These are phyloP conservation scores for Athetis lepigone DNA, from an alignment of 2,888 invertebrate genomes.

Conservation along the genomic window DNA sequence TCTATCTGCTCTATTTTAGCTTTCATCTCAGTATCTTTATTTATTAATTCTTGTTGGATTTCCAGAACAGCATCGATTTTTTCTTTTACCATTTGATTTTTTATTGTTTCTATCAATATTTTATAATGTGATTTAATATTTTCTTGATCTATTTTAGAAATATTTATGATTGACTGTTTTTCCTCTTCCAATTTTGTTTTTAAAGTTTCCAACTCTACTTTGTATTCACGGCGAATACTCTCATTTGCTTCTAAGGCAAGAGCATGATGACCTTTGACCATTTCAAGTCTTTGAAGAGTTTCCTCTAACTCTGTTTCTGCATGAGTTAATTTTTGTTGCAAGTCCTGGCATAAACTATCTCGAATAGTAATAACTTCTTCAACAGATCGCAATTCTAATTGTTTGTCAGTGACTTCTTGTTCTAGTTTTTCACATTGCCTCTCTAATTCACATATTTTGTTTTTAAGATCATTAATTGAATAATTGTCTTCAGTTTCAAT, in stretches of 20 bases:
- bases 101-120: slow-evolving; percentile 77
- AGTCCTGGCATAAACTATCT: slow-evolving; percentile 85
- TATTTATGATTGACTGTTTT: slow-evolving; percentile 80
- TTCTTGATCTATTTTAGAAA: slow-evolving; percentile 82
- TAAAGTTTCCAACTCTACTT: slow-evolving; percentile 83
- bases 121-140: slow-evolving; percentile 80
- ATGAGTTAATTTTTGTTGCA: slow-evolving; percentile 83
- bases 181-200: slow-evolving; percentile 87
- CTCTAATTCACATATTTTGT: slow-evolving; percentile 76
- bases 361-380: slow-evolving; percentile 86
- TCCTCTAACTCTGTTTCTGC: slow-evolving; percentile 81
- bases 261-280: slow-evolving; percentile 88
- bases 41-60: slow-evolving; percentile 76
- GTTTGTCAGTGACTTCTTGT: slow-evolving; percentile 82
- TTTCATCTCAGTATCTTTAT: slow-evolving; percentile 84
- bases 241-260: slow-evolving; percentile 88
- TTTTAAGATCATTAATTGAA: slow-evolving; percentile 70
- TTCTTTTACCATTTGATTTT: slow-evolving; percentile 79
- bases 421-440: slow-evolving; percentile 81
- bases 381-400: slow-evolving; percentile 82
- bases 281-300: slow-evolving; percentile 85
- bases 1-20: slow-evolving; percentile 87
- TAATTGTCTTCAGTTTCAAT: slow-evolving; percentile 35
- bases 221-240: slow-evolving; percentile 87
- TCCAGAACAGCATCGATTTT: slow-evolving; percentile 80